Percentiles rank a stretch among this genome's conserved stretches.
These are phyloP conservation scores for Bembecia ichneumoniformis DNA, from an alignment of 2,888 invertebrate genomes.

Conservation along the genomic window DNA sequence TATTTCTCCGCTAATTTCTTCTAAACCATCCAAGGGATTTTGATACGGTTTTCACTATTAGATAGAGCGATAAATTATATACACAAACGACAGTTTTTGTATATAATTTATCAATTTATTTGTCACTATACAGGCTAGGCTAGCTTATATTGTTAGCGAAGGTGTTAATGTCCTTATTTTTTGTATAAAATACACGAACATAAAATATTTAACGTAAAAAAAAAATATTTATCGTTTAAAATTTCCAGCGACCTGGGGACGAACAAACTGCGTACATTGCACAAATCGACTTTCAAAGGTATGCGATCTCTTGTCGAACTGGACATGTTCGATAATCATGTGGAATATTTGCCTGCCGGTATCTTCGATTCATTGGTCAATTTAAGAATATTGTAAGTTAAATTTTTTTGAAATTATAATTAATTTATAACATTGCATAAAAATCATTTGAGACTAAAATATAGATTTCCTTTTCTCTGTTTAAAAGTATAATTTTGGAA, in stretches of 20 bases:
- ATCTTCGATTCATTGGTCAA: slow-evolving; percentile 76
- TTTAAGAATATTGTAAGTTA: slow-evolving; percentile 76
- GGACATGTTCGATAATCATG: slow-evolving; percentile 81
- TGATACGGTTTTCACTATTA: too few species aligned
- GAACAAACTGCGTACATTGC: slow-evolving; percentile 77
- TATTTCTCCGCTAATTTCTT: too few species aligned
- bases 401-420: slow-evolving; percentile 1
- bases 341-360: slow-evolving; percentile 76
- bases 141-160: too few species aligned
- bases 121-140: too few species aligned
- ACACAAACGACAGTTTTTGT: too few species aligned
- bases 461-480: too few species aligned
- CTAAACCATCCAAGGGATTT: too few species aligned
- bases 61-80: too few species aligned
- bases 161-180: too few species aligned
- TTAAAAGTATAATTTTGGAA: neutral
- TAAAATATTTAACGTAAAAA: too few species aligned
- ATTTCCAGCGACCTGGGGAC: slow-evolving; percentile 79
- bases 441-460: neutral
- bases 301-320: slow-evolving; percentile 76
- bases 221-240: neutral
- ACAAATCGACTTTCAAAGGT: slow-evolving; percentile 78
- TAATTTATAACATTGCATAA: neutral
- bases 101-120: too few species aligned
- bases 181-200: too few species aligned